These are phyloP conservation scores for Poecilus cupreus DNA, from an alignment of 2,888 invertebrate species.

Conservation along the genomic window DNA sequence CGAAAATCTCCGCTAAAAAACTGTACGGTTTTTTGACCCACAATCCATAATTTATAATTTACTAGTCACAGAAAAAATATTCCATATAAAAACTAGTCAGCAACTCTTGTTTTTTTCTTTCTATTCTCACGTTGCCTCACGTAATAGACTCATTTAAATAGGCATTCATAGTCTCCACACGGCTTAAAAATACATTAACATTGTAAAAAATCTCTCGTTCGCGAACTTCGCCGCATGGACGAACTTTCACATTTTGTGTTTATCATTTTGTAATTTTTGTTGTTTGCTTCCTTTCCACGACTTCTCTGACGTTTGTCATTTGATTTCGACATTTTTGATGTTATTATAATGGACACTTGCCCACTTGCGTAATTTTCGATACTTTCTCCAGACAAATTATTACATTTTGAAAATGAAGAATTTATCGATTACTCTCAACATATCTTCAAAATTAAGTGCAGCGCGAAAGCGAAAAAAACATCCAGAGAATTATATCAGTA, in stretches of 20 bases:
- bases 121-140: not conserved
- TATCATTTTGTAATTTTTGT: constrained; percentile 24
- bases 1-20: not conserved
- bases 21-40: constrained; percentile 21
- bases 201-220: not conserved
- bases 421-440: too few species aligned
- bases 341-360: not conserved
- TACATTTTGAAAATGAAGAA: too few species aligned
- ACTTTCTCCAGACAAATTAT: not conserved
- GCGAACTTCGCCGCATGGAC: not conserved
- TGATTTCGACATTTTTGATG: not conserved
- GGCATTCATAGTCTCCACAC: not conserved
- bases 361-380: not conserved
- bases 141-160: constrained; percentile 2
- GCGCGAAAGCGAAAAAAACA: too few species aligned
- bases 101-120: not conserved
- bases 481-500: too few species aligned
- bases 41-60: constrained; percentile 5
- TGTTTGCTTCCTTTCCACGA: constrained; percentile 11
- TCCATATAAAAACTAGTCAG: not conserved
- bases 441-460: too few species aligned
- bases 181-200: not conserved
- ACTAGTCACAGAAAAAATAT: not conserved
- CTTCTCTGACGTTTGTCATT: not conserved
- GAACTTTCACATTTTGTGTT: constrained; percentile 32